Conservation (phyloP, 1,140 invertebrate species). For the Calephelis nemesis region DNA sequence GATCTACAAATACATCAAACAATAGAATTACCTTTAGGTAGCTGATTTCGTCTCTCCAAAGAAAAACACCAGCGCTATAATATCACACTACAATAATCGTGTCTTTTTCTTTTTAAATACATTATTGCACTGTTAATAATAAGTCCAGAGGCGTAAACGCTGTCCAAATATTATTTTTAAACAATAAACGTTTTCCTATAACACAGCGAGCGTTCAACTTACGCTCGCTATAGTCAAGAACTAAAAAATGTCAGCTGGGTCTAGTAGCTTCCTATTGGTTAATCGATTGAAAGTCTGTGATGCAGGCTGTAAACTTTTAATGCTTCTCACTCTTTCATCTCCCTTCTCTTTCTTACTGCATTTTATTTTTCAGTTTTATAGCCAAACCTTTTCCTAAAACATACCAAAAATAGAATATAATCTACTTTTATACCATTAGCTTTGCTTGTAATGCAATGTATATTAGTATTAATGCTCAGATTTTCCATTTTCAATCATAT, state of each 20-base stretch:
- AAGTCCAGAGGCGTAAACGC: slow-evolving; percentile 60
- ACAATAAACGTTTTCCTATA: slow-evolving; percentile 38
- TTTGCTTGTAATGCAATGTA: not conserved
- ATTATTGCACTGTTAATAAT: slow-evolving; percentile 71
- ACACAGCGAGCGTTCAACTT: slow-evolving; percentile 45
- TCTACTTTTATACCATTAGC: not conserved
- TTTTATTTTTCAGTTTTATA: slow-evolving; percentile 32
- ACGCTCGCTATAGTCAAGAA: slow-evolving; percentile 49
- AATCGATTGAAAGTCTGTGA: slow-evolving; percentile 67
- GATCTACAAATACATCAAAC: slow-evolving; percentile 40
- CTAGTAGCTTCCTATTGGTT: slow-evolving; percentile 60
- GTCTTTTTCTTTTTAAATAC: slow-evolving; percentile 76
- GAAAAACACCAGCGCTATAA: slow-evolving; percentile 70
- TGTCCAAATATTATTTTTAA: slow-evolving; percentile 53
- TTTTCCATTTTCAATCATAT: slow-evolving; percentile 57
- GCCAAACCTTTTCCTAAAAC: not conserved
- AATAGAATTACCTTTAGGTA: slow-evolving; percentile 59
- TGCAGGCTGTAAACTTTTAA: slow-evolving; percentile 43
- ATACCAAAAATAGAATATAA: not conserved
- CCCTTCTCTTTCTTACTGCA: slow-evolving; percentile 43
- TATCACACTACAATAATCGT: slow-evolving; percentile 72
- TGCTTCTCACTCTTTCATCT: slow-evolving; percentile 39
- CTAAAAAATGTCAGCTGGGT: slow-evolving; percentile 73
- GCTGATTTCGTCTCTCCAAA: slow-evolving; percentile 61
- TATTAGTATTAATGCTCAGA: not conserved